Evolutionary conservation across 2,888 invertebrate genomes (phyloP).

Genomic region (Asteroscopus sphinx): DNA sequence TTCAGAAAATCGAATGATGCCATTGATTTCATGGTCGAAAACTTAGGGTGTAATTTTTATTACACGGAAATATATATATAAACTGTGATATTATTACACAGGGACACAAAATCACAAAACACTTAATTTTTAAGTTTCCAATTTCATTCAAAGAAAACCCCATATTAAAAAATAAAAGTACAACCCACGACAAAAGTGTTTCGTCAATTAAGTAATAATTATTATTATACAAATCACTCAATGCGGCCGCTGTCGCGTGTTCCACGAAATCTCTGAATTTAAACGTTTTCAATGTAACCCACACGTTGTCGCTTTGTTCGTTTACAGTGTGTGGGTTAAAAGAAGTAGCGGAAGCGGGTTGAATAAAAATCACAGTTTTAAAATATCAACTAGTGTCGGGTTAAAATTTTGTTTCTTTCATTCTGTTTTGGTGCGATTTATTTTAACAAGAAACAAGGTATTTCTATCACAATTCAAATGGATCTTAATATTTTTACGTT

Average conservation of each 20-base stretch:
- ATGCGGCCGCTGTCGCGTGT: slow-evolving; percentile 65
- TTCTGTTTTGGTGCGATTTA: too few species aligned
- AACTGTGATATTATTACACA: too few species aligned
- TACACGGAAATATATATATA: too few species aligned
- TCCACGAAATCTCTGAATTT: slow-evolving; percentile 79
- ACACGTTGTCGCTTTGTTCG: slow-evolving; percentile 71
- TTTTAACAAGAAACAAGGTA: too few species aligned
- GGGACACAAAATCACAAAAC: too few species aligned
- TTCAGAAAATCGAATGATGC: too few species aligned
- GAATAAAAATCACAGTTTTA: not conserved
- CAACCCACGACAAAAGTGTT: slow-evolving; percentile 29
- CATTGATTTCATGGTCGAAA: too few species aligned
- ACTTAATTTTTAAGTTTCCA: not conserved
- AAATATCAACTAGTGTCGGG: too few species aligned
- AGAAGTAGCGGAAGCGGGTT: slow-evolving; percentile 17
- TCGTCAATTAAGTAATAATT: slow-evolving; percentile 47
- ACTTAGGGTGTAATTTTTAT: too few species aligned
- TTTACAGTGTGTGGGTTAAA: slow-evolving; percentile 39
- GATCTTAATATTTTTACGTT: too few species aligned
- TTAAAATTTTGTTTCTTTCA: too few species aligned
- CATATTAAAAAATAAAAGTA: slow-evolving; percentile 17
- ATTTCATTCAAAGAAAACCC: not conserved
- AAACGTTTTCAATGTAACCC: slow-evolving; percentile 80
- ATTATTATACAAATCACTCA: slow-evolving; percentile 74
- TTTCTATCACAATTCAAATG: too few species aligned